These are phyloP conservation scores for Metridium senile DNA, from an alignment of 92 coral and sea anemone genomes.

Conservation along the genomic window DNA sequence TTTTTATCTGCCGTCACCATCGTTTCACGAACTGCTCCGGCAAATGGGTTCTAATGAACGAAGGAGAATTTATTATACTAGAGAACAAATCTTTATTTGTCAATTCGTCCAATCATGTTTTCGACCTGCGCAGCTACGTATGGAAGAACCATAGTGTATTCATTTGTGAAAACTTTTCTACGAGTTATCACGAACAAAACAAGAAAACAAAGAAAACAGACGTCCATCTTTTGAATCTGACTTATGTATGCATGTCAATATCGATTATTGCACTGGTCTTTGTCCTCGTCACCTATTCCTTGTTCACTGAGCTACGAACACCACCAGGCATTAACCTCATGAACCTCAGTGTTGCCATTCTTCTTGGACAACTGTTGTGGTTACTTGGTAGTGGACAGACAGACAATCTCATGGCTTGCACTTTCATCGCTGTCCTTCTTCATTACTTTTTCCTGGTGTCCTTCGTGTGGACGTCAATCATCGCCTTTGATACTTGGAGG, in stretches of 20 bases:
- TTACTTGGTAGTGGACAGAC: conserved; percentile 31
- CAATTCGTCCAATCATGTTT: conserved; percentile 7
- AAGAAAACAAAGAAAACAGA: background rate
- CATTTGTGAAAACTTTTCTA: conserved; percentile 31
- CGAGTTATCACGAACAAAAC: background rate
- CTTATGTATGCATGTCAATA: conserved; percentile 23
- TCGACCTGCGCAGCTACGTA: conserved; percentile 1
- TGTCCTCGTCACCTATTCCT: conserved; percentile 56
- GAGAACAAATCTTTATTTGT: conserved; percentile 23
- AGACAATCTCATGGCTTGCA: conserved; percentile 15
- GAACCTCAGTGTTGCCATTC: conserved; percentile 44
- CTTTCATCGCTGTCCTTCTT: conserved; percentile 37
- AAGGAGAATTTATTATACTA: conserved; percentile 9
- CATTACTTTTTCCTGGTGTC: conserved; percentile 46
- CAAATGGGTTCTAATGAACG: conserved; percentile 14
- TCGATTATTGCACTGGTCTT: conserved; percentile 36
- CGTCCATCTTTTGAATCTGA: background rate
- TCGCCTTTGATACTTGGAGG: conserved; percentile 58
- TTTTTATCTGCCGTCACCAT: conserved; percentile 22
- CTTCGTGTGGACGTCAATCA: conserved; percentile 60
- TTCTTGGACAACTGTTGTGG: conserved; percentile 43
- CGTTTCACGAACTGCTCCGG: conserved; percentile 17
- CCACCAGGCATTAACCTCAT: conserved; percentile 62
- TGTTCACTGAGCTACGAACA: conserved; percentile 64
- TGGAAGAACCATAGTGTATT: conserved; percentile 8